Evolutionary conservation across 37 sponge, comb jelly and placozoan species (phyloP).

Genomic region (Axinella damicornis): DNA sequence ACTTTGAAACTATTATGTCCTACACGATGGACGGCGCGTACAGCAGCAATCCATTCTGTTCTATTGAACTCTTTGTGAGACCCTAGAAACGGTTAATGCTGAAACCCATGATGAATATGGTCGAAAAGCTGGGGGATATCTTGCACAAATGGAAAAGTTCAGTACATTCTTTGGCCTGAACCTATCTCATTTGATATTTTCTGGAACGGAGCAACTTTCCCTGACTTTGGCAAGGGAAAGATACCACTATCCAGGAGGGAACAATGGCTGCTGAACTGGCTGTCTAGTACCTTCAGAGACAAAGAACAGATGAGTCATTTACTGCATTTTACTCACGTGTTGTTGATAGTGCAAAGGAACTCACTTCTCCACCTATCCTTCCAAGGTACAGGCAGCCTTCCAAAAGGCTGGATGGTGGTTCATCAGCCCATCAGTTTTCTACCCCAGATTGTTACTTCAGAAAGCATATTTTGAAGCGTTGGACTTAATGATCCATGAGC

Average conservation of each 20-base stretch:
- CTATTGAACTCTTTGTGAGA: background rate
- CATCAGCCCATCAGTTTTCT: slow-evolving; percentile 24
- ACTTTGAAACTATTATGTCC: slow-evolving; percentile 51
- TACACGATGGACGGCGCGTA: slow-evolving; percentile 45
- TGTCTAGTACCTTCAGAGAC: slow-evolving; percentile 11
- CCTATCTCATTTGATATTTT: slow-evolving; percentile 27
- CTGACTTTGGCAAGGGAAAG: slow-evolving; percentile 26
- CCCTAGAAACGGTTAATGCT: slow-evolving; percentile 13
- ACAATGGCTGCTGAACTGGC: slow-evolving; percentile 4
- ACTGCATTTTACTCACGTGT: slow-evolving; percentile 41
- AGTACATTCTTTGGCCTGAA: slow-evolving; percentile 63
- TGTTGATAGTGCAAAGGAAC: slow-evolving; percentile 14
- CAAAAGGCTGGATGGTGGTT: slow-evolving; percentile 6
- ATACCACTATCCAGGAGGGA: slow-evolving; percentile 6
- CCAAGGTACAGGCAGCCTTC: slow-evolving; percentile 49
- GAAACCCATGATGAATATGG: slow-evolving; percentile 6
- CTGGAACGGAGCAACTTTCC: slow-evolving; percentile 23
- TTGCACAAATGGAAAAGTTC: slow-evolving; percentile 47
- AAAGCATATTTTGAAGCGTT: slow-evolving; percentile 66
- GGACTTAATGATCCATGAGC: slow-evolving; percentile 33
- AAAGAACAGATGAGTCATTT: too few relatives aligned
- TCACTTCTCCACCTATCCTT: slow-evolving; percentile 28
- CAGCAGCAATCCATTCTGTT: slow-evolving; percentile 29
- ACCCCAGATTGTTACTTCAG: slow-evolving; percentile 47
- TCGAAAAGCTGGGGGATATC: slow-evolving; percentile 35